Conservation (phyloP, 2,113 vertebrate genomes). For the Geothlypis trichas region DNA sequence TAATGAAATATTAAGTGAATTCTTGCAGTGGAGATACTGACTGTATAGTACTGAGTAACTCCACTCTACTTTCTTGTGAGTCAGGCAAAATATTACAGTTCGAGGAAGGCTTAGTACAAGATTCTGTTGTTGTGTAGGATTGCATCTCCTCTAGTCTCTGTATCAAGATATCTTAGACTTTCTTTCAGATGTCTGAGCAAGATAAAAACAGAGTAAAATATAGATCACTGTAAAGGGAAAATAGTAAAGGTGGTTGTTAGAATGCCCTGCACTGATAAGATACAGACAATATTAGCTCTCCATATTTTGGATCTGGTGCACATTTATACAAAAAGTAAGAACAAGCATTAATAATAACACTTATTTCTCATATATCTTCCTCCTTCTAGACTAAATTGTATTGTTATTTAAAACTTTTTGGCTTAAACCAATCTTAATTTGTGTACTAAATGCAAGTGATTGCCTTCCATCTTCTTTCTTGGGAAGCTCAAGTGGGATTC, state of each 20-base stretch:
- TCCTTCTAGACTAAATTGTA: not conserved
- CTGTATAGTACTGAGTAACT: not conserved
- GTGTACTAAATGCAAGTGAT: not conserved
- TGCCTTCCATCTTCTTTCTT: not conserved
- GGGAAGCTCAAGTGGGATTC: not conserved
- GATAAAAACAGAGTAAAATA: not conserved
- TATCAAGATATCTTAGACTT: not conserved
- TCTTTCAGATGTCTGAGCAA: not conserved
- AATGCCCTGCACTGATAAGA: not conserved
- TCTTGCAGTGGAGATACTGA: not conserved
- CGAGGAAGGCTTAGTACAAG: not conserved
- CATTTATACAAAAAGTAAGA: not conserved
- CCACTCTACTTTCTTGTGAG: not conserved
- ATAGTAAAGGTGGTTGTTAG: not conserved
- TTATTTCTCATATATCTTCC: not conserved
- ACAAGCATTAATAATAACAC: not conserved
- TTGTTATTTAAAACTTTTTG: not conserved
- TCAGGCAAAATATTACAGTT: not conserved
- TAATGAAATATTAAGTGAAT: not conserved
- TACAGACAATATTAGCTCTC: not conserved
- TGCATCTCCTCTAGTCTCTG: not conserved
- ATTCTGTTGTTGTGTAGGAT: not conserved
- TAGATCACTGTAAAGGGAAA: not conserved
- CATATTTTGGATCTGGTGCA: not conserved
- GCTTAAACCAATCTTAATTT: not conserved